These are phyloP conservation scores for Hycleus phaleratus DNA, from an alignment of 1,140 invertebrate species.

Conservation along the genomic window DNA sequence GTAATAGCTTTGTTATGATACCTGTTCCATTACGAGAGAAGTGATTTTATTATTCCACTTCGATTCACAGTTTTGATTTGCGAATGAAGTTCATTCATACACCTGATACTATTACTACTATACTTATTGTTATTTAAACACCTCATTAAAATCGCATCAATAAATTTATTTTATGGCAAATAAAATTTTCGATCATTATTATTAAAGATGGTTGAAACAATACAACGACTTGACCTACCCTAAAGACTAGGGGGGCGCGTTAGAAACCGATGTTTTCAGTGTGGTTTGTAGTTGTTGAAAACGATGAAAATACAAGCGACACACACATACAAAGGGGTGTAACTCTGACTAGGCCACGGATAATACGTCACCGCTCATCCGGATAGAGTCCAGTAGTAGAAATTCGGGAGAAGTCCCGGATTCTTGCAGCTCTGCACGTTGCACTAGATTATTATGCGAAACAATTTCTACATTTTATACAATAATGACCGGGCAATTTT, in stretches of 20 bases:
- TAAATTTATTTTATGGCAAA: too few relatives aligned
- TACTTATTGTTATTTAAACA: too few relatives aligned
- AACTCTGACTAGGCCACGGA: constrained; percentile 23
- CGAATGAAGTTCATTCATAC: constrained; percentile 1
- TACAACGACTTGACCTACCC: constrained; percentile 4
- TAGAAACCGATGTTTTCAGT: constrained; percentile 16
- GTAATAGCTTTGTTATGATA: constrained; percentile 32
- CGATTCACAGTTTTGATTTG: constrained; percentile 11
- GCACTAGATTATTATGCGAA: not conserved
- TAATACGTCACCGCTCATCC: constrained; percentile 34
- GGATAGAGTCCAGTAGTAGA: constrained; percentile 24
- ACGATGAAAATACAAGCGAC: constrained; percentile 3
- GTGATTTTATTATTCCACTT: constrained; percentile 28
- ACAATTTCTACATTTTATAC: too few relatives aligned
- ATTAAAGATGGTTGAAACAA: too few relatives aligned
- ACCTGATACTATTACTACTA: too few relatives aligned
- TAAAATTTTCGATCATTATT: too few relatives aligned
- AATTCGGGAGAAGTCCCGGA: constrained; percentile 20
- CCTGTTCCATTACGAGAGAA: constrained; percentile 26
- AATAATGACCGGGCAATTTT: too few relatives aligned
- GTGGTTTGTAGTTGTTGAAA: constrained; percentile 7
- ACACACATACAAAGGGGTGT: constrained; percentile 16
- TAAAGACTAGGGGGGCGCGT: not conserved
- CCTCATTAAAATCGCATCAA: too few relatives aligned
- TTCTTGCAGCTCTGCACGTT: constrained; percentile 1